Evolutionary conservation across 1,140 invertebrate species (phyloP), one percentile per base, ranked within the genome.

Genomic region (Drosophila orena): DNA sequence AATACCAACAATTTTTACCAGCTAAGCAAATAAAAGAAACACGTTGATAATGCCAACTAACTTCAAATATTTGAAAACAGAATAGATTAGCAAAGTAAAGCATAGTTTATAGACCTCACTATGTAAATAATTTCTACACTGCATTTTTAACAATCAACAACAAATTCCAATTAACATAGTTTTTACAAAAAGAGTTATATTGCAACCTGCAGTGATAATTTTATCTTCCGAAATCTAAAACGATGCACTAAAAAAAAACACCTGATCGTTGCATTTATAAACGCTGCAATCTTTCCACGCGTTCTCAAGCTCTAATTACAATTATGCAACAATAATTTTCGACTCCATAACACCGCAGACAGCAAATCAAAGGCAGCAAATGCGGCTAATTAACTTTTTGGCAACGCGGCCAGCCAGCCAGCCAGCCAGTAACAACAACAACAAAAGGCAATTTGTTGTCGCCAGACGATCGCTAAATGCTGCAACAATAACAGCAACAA

Each of bases 321-420:
- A 69, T 55, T 70, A 20, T 46, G 50, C 34, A 70, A 69, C 49
- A 69, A 70, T 70, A 35, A 56, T 56, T 69, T 68, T 40, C 24
- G 20, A 56, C 50, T 57, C 42, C 27, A 56, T 70, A 70, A 46
- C 58, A 46, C 64, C 56, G 56, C 73, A 79, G 59, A 68, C 71
- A 76, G 56, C 74, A 79, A 84, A 79, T 84, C 80, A 84, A 77
- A 84, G 80, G n/a, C 71, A 79, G 80, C 80, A 76, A 83, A 84
- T 83, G 80, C 66, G 81, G 81, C 81, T 84, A 84, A 84, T 84
- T 84, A 79, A 79, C 49, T 84, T 84, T 76, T 72, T 65, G 76
- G 80, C 81, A 68, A 72, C 37, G 72, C 38, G 66, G 30, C 17
- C 44, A 61, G 17, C 30, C 53, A 62, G n/a, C 11, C 44, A 69